Conservation (phyloP, 2,888 invertebrate species). For the Drosophila mettleri region DNA sequence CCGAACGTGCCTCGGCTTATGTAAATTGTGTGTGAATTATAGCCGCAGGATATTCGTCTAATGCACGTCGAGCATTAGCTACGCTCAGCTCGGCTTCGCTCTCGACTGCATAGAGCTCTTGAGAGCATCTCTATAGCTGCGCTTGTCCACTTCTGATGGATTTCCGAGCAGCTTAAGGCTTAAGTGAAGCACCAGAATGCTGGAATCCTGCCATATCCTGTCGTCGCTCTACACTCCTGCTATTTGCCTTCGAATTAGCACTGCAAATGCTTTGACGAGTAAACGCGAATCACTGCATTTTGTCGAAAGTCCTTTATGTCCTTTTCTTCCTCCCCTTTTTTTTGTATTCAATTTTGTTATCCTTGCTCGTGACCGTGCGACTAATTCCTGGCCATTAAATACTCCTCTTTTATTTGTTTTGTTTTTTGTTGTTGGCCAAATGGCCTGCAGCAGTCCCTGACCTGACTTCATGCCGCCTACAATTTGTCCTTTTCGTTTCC, state of each 20-base stretch:
- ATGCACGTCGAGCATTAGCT: conserved; percentile 38
- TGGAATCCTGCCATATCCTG: conserved; percentile 3
- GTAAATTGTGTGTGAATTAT: conserved; percentile 72
- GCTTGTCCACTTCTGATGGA: conserved; percentile 27
- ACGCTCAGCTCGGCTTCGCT: neutral
- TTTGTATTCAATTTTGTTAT: conserved; percentile 57
- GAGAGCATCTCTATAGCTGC: conserved; percentile 27
- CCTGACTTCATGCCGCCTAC: conserved; percentile 50
- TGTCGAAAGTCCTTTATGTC: neutral
- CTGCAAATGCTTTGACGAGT: conserved; percentile 4
- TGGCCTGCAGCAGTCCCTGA: conserved; percentile 43
- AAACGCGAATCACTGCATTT: conserved; percentile 7
- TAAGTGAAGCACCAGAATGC: conserved; percentile 7
- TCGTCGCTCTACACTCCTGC: neutral
- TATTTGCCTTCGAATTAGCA: conserved; percentile 9
- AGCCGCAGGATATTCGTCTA: conserved; percentile 65
- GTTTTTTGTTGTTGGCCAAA: conserved; percentile 66
- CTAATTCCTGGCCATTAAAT: conserved; percentile 76
- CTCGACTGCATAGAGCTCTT: conserved; percentile 17
- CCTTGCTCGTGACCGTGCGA: conserved; percentile 16
- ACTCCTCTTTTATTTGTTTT: conserved; percentile 65
- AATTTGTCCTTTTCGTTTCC: conserved; percentile 59
- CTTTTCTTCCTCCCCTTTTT: neutral
- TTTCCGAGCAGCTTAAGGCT: conserved; percentile 18
- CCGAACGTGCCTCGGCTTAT: conserved; percentile 65